phyloP scores from a whole-genome alignment of 1,140 invertebrate genomes.

The Penaeus indicus region DNA sequence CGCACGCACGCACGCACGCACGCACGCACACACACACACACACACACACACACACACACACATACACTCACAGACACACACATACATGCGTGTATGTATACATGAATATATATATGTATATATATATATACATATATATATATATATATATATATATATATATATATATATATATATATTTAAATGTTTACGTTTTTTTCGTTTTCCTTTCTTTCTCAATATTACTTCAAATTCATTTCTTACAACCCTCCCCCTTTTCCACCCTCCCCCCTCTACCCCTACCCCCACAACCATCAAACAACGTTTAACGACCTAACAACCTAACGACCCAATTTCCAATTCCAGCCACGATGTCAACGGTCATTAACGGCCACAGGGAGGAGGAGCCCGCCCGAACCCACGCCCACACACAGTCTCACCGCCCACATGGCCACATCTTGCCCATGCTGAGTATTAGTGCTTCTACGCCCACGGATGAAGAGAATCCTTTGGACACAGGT shows the following conservation, averaged over 20 bases:
- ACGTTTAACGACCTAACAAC: no score
- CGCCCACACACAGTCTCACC: background rate
- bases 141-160: no score
- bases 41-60: background rate
- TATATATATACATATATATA: slow-evolving; percentile 25
- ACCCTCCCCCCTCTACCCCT: background rate
- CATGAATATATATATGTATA: slow-evolving; percentile 36
- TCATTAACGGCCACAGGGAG: slow-evolving; percentile 51
- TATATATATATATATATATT: no score
- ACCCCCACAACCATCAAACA: no score
- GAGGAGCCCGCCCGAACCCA: background rate
- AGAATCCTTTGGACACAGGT: slow-evolving; percentile 47
- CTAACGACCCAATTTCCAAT: background rate
- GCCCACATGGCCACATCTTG: slow-evolving; percentile 45
- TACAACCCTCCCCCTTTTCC: no score
- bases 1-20: no score
- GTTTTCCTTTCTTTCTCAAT: no score
- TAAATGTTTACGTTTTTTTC: no score
- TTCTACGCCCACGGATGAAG: slow-evolving; percentile 56
- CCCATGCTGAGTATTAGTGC: slow-evolving; percentile 53
- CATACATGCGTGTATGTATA: background rate
- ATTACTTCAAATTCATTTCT: no score
- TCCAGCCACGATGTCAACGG: slow-evolving; percentile 45
- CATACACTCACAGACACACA: background rate
- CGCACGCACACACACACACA: background rate